Evolutionary conservation across 1,140 invertebrate species (phyloP).

Genomic region (Zaprionus ornatus): DNA sequence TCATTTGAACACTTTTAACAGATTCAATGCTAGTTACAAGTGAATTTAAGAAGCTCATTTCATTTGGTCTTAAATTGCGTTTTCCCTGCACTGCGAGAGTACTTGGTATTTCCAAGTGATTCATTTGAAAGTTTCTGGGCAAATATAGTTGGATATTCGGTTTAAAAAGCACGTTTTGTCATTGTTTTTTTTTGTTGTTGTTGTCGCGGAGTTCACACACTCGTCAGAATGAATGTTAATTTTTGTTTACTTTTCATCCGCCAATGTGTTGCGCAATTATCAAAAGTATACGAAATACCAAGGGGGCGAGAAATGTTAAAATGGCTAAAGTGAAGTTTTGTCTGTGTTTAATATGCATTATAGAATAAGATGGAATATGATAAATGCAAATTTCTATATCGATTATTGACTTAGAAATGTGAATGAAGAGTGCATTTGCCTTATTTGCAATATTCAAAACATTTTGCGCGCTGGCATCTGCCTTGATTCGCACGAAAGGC

Average conservation of each 20-base stretch:
- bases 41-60: too few relatives aligned
- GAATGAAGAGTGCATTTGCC: not conserved
- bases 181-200: constrained; percentile 27
- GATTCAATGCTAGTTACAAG: too few relatives aligned
- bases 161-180: not conserved
- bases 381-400: not conserved
- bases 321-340: not conserved
- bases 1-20: not conserved
- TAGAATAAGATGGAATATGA: not conserved
- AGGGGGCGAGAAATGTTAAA: not conserved
- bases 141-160: not conserved
- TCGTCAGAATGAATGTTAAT: constrained; percentile 66
- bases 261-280: constrained; percentile 19
- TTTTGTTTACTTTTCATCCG: constrained; percentile 51
- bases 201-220: constrained; percentile 39
- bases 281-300: not conserved
- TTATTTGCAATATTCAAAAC: constrained; percentile 26
- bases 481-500: not conserved
- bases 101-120: not conserved
- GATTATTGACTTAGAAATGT: not conserved
- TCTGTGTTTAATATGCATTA: not conserved
- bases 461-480: constrained; percentile 26
- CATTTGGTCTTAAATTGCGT: not conserved
- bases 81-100: not conserved
- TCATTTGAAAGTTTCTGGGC: not conserved